Percentiles rank a stretch among this genome's conserved stretches.
phyloP scores from a whole-genome alignment of 2,888 invertebrate genomes.

The Scaptodrosophila latifasciaeformis region DNA sequence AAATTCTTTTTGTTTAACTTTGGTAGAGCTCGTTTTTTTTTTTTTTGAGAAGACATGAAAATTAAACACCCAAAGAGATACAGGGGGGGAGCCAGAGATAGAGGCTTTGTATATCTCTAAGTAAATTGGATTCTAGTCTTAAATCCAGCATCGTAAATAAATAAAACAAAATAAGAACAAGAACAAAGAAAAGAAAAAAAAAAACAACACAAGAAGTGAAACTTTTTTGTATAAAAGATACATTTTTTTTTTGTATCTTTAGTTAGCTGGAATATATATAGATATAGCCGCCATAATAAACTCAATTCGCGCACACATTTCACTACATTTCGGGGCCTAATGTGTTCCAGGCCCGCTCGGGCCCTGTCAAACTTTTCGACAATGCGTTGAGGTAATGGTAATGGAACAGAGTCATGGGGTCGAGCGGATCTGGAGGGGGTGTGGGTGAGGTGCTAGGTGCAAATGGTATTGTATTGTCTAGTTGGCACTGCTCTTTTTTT shows the following conservation, averaged over 20 bases:
- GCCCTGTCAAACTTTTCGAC: neutral
- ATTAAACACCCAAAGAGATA: neutral
- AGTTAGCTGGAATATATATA: no score
- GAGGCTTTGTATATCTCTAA: no score
- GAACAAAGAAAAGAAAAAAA: constrained; percentile 5
- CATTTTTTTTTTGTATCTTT: no score
- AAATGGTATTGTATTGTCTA: constrained; percentile 50
- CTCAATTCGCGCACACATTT: constrained; percentile 42
- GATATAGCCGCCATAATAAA: no score
- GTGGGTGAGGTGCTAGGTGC: constrained; percentile 7
- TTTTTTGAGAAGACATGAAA: neutral
- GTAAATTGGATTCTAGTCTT: no score
- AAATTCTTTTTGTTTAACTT: constrained; percentile 45
- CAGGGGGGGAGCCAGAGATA: constrained; percentile 10
- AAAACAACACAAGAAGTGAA: no score
- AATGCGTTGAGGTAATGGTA: neutral
- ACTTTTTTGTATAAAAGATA: no score
- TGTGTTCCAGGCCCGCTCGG: neutral
- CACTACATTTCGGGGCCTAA: constrained; percentile 14
- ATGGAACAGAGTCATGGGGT: neutral
- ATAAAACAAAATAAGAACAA: constrained; percentile 43
- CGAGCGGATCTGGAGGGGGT: neutral
- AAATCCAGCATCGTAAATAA: no score
- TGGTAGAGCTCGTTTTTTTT: constrained; percentile 14
- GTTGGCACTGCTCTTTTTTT: no score